Percentiles rank a stretch among this genome's conserved stretches.
Evolutionary conservation across 2,113 vertebrate genomes (phyloP).

Genomic region (Ariopsis seemanni): DNA sequence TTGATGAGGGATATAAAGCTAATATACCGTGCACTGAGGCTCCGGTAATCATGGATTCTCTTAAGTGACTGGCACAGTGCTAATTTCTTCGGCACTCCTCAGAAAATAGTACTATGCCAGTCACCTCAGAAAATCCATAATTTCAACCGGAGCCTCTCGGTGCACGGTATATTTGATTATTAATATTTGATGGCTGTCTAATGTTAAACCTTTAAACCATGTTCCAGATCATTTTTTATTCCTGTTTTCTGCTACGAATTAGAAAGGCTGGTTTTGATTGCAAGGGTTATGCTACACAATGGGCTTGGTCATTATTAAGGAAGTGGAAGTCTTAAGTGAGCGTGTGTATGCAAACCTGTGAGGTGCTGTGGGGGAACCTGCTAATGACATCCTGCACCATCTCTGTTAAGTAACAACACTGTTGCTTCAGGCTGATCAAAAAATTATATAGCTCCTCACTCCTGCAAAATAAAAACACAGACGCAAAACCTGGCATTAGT

Average conservation of each 20-base stretch:
- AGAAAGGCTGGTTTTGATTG: neutral
- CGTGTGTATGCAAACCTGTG: slow-evolving; percentile 76
- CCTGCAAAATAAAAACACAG: slow-evolving; percentile 63
- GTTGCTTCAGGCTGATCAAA: slow-evolving; percentile 82
- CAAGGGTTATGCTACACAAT: neutral
- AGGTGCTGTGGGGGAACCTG: slow-evolving; percentile 78
- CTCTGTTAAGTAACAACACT: slow-evolving; percentile 82
- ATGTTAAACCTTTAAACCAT: neutral
- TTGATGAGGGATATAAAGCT: too few relatives aligned
- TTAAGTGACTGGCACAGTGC: too few relatives aligned
- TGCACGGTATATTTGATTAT: too few relatives aligned
- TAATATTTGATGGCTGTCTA: neutral
- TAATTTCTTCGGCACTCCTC: too few relatives aligned
- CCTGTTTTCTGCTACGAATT: neutral
- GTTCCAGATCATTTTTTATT: neutral
- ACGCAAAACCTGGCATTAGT: neutral
- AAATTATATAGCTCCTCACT: slow-evolving; percentile 84
- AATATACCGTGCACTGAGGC: too few relatives aligned
- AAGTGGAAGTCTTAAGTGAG: neutral
- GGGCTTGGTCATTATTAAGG: neutral
- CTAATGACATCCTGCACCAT: slow-evolving; percentile 76
- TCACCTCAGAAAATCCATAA: too few relatives aligned
- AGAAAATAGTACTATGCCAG: too few relatives aligned
- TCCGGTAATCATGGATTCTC: too few relatives aligned
- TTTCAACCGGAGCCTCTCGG: too few relatives aligned